phyloP scores from a whole-genome alignment of 2,113 vertebrate species.

The Platichthys stellatus region DNA sequence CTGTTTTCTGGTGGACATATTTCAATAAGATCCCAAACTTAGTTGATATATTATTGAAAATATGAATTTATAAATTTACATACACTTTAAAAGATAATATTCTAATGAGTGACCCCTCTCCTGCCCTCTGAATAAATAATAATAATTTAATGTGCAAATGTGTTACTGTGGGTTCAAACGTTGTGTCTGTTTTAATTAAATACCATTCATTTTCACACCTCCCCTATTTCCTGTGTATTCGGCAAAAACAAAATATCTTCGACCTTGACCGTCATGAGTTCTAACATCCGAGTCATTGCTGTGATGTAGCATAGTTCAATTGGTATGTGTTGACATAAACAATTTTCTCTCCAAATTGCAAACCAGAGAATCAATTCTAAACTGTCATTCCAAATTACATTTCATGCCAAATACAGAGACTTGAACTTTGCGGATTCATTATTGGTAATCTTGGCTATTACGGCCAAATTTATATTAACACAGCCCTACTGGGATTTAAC shows the following conservation, averaged over 20 bases:
- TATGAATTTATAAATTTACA: background rate
- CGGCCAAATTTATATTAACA: constrained; percentile 31
- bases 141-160: too few species aligned
- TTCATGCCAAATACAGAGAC: constrained; percentile 6
- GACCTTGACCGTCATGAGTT: background rate
- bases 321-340: constrained; percentile 18
- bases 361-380: constrained; percentile 30
- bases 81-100: background rate
- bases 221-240: too few species aligned
- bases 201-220: background rate
- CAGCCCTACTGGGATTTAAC: constrained; percentile 32
- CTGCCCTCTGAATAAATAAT: background rate
- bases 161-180: background rate
- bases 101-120: background rate
- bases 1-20: constrained; percentile 3
- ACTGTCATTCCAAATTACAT: constrained; percentile 28
- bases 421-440: constrained; percentile 32
- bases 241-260: background rate
- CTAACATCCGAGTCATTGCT: too few species aligned
- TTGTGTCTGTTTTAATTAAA: background rate
- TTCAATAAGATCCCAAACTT: background rate
- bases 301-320: background rate
- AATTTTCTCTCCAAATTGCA: constrained; percentile 18
- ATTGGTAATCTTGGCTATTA: constrained; percentile 34
- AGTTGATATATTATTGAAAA: background rate